Percentiles rank a stretch among this genome's conserved stretches.
Evolutionary conservation across 2,888 invertebrate species (phyloP).

Genomic region (Blastobasis adustella): DNA sequence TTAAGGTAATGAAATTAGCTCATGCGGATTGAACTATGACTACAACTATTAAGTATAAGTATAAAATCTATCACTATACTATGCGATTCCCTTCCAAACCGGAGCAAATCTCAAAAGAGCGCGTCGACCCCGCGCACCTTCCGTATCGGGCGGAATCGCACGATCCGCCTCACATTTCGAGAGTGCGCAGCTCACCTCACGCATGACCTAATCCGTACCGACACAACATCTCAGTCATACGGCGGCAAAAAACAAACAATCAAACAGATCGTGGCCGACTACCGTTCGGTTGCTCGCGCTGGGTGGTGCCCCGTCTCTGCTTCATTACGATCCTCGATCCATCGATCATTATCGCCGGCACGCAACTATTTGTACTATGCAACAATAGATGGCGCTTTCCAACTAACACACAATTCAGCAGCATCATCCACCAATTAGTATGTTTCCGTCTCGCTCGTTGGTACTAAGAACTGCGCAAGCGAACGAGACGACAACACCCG

Average conservation of each 20-base stretch:
- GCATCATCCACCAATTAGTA: slow-evolving; percentile 67
- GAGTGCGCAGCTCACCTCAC: neutral
- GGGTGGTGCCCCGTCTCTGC: slow-evolving; percentile 57
- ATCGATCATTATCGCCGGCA: slow-evolving; percentile 62
- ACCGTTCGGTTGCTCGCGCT: slow-evolving; percentile 55
- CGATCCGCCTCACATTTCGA: too few relatives aligned
- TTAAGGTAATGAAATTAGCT: too few relatives aligned
- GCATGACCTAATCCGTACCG: slow-evolving; percentile 30
- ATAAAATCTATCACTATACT: neutral
- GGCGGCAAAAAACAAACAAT: slow-evolving; percentile 26
- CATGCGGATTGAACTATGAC: neutral
- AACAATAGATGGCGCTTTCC: slow-evolving; percentile 70
- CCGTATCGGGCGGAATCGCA: too few relatives aligned
- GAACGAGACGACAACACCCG: slow-evolving; percentile 28
- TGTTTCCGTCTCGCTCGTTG: slow-evolving; percentile 26
- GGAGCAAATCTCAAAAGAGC: too few relatives aligned
- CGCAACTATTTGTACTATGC: slow-evolving; percentile 66
- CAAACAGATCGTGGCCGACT: slow-evolving; percentile 45
- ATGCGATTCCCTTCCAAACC: neutral
- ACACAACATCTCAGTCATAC: slow-evolving; percentile 40
- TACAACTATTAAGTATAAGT: neutral
- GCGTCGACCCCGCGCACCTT: too few relatives aligned
- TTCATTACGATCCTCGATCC: slow-evolving; percentile 45
- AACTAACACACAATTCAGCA: slow-evolving; percentile 60
- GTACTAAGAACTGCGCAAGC: slow-evolving; percentile 8